Conservation (phyloP, 1,140 invertebrate species). For the Camponotus floridanus region DNA sequence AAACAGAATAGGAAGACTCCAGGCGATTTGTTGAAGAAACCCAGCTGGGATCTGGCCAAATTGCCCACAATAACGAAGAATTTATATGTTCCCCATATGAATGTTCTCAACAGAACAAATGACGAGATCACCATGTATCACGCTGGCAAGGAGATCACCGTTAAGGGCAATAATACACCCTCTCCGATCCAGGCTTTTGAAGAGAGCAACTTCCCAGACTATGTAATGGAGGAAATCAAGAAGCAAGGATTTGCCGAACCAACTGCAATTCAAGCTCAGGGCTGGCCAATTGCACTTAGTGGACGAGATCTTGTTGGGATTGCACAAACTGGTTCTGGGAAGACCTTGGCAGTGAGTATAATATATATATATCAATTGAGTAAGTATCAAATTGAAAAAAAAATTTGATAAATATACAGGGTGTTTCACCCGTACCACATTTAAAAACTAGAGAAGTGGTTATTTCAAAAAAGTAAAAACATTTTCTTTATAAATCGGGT, state of each 20-base stretch:
- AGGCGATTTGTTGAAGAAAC: conserved; percentile 93
- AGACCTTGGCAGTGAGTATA: conserved; percentile 90
- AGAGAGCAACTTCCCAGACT: conserved; percentile 95
- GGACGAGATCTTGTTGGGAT: conserved; percentile 97
- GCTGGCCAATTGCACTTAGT: conserved; percentile 97
- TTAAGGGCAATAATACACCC: conserved; percentile 93
- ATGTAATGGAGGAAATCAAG: conserved; percentile 92
- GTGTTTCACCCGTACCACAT: too few relatives aligned
- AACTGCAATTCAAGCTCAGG: conserved; percentile 95
- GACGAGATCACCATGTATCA: conserved; percentile 92
- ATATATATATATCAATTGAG: neutral
- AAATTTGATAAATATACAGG: too few relatives aligned
- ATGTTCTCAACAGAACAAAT: conserved; percentile 90
- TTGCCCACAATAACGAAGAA: conserved; percentile 96
- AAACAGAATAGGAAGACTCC: conserved; percentile 88
- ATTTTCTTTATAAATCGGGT: too few relatives aligned
- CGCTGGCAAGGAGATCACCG: conserved; percentile 93
- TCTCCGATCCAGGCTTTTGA: conserved; percentile 95
- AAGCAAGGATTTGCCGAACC: conserved; percentile 95
- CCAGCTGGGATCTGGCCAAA: conserved; percentile 93
- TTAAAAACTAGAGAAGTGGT: too few relatives aligned
- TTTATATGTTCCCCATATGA: conserved; percentile 95
- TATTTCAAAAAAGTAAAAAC: too few relatives aligned
- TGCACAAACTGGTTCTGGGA: conserved; percentile 97
- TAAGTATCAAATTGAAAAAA: too few relatives aligned